Conservation (phyloP, 2,113 vertebrate species). For the Apus apus region DNA sequence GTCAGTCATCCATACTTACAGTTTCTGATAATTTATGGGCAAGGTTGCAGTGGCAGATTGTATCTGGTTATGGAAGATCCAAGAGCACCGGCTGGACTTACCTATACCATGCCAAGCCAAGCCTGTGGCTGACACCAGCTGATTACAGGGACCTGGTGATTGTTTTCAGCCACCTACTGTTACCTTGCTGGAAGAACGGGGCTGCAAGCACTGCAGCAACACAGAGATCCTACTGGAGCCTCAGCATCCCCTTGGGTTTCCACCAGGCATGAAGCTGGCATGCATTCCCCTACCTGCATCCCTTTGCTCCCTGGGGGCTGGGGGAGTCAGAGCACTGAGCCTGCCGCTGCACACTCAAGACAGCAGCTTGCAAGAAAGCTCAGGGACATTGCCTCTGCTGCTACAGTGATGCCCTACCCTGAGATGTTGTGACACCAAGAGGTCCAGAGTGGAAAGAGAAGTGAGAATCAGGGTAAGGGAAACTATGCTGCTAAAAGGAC, state of each 20-base stretch:
- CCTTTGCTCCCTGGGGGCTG: accelerated
- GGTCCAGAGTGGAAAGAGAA: not conserved
- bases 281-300: not conserved
- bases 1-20: not conserved
- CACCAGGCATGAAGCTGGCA: not conserved
- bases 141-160: not conserved
- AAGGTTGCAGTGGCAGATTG: not conserved
- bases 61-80: not conserved
- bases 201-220: not conserved
- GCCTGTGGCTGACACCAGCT: not conserved
- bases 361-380: not conserved
- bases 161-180: not conserved
- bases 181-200: not conserved
- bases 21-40: not conserved
- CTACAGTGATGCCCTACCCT: not conserved
- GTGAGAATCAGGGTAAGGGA: not conserved
- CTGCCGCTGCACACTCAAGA: not conserved
- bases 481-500: not conserved
- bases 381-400: not conserved
- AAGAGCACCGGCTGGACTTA: not conserved
- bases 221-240: not conserved
- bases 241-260: not conserved
- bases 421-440: not conserved
- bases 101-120: not conserved
- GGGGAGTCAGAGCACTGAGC: not conserved